Conservation (phyloP, 2,888 invertebrate species). For the Trissolcus japonicus region DNA sequence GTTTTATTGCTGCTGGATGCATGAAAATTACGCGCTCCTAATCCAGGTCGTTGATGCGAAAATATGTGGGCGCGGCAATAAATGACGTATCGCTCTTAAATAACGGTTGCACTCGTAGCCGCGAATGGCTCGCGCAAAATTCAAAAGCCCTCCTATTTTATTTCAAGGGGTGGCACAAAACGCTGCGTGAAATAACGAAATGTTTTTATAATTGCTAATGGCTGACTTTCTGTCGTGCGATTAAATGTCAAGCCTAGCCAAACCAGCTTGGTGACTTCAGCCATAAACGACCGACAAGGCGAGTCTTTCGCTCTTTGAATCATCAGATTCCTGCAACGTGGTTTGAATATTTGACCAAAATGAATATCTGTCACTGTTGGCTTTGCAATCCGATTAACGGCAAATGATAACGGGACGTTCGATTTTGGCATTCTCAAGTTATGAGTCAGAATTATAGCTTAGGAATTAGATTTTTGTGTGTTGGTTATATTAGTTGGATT, state of each 20-base stretch:
- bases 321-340: slow-evolving; percentile 49
- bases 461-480: slow-evolving; percentile 17
- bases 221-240: slow-evolving; percentile 27
- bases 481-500: background rate
- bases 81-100: slow-evolving; percentile 15
- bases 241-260: slow-evolving; percentile 37
- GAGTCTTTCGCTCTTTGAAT: slow-evolving; percentile 37
- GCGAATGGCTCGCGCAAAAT: background rate
- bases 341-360: slow-evolving; percentile 56
- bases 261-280: slow-evolving; percentile 46
- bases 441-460: slow-evolving; percentile 26
- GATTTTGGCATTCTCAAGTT: slow-evolving; percentile 50
- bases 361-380: slow-evolving; percentile 32
- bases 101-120: slow-evolving; percentile 21
- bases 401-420: slow-evolving; percentile 57
- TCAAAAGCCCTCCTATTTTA: background rate
- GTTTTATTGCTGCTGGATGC: slow-evolving; percentile 12
- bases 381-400: slow-evolving; percentile 55
- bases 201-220: slow-evolving; percentile 10
- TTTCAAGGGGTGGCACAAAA: background rate
- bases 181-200: slow-evolving; percentile 4
- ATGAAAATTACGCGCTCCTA: slow-evolving; percentile 43
- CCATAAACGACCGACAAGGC: slow-evolving; percentile 43
- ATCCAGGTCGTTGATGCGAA: slow-evolving; percentile 42
- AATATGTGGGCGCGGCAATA: slow-evolving; percentile 47